These are phyloP conservation scores for Chelonus insularis DNA, from an alignment of 1,140 invertebrate genomes.

Conservation along the genomic window DNA sequence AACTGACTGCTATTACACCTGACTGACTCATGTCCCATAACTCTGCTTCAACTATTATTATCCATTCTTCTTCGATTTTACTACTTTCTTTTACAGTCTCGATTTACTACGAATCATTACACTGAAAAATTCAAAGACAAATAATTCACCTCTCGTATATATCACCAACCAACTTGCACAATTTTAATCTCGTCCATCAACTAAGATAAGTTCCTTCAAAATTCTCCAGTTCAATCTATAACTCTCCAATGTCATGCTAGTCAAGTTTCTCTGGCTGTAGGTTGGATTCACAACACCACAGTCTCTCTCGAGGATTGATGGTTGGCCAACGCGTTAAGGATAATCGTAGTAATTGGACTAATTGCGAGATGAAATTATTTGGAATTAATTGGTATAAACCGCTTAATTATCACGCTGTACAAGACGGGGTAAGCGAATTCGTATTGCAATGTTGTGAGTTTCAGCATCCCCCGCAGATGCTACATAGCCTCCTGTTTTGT, in stretches of 20 bases:
- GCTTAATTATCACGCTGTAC: constrained; percentile 28
- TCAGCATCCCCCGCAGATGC: too few relatives aligned
- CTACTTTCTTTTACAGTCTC: too few relatives aligned
- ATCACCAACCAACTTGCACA: too few relatives aligned
- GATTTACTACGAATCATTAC: too few relatives aligned
- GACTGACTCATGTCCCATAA: too few relatives aligned
- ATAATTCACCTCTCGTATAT: too few relatives aligned
- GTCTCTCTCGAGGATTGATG: constrained; percentile 14
- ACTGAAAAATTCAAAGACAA: too few relatives aligned
- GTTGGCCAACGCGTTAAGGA: constrained; percentile 8
- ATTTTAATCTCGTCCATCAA: too few relatives aligned
- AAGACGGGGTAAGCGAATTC: constrained; percentile 8
- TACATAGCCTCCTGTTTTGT: too few relatives aligned
- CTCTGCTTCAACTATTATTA: too few relatives aligned
- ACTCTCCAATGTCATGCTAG: neutral
- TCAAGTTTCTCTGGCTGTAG: neutral
- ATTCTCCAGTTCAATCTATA: neutral
- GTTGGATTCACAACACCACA: neutral
- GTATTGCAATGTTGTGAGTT: neutral
- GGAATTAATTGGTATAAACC: constrained; percentile 34
- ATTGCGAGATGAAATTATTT: constrained; percentile 31
- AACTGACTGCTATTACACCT: neutral
- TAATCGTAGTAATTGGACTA: constrained; percentile 30
- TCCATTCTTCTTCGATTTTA: too few relatives aligned
- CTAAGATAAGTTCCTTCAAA: too few relatives aligned